Evolutionary conservation across 2,888 invertebrate genomes (phyloP).

Genomic region (Eudemis profundana): DNA sequence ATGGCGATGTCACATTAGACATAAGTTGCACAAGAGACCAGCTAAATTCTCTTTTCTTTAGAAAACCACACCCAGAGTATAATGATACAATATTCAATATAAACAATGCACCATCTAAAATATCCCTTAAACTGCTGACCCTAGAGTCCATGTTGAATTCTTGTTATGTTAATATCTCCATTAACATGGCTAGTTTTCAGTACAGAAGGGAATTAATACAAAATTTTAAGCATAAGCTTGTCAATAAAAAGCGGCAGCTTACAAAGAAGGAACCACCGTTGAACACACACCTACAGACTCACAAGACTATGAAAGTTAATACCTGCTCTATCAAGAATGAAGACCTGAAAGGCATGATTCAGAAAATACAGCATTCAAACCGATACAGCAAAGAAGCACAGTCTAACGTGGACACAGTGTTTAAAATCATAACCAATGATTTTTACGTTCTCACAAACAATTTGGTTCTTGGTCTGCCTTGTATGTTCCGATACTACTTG

Average conservation of each 20-base stretch:
- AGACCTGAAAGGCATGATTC: neutral
- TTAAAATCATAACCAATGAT: neutral
- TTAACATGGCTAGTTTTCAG: constrained; percentile 49
- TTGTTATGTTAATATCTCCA: constrained; percentile 52
- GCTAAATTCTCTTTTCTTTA: constrained; percentile 58
- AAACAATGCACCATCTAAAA: constrained; percentile 48
- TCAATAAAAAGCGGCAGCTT: constrained; percentile 54
- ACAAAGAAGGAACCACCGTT: constrained; percentile 27
- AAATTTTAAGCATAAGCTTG: constrained; percentile 53
- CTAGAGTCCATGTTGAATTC: constrained; percentile 60
- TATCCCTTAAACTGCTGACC: constrained; percentile 46
- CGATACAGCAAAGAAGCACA: neutral
- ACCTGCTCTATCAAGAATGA: neutral
- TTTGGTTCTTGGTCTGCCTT: neutral
- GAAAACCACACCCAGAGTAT: constrained; percentile 52
- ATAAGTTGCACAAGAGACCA: constrained; percentile 59
- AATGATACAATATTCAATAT: constrained; percentile 63
- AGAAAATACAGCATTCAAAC: constrained; percentile 1
- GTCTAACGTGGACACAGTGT: neutral
- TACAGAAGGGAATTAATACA: constrained; percentile 54
- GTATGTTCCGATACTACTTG: neutral
- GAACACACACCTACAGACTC: constrained; percentile 45
- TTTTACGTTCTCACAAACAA: neutral
- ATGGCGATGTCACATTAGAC: constrained; percentile 57
- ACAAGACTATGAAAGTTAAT: neutral